Evolutionary conservation across 2,113 vertebrate genomes (phyloP).

Genomic region (Cynocephalus volans): DNA sequence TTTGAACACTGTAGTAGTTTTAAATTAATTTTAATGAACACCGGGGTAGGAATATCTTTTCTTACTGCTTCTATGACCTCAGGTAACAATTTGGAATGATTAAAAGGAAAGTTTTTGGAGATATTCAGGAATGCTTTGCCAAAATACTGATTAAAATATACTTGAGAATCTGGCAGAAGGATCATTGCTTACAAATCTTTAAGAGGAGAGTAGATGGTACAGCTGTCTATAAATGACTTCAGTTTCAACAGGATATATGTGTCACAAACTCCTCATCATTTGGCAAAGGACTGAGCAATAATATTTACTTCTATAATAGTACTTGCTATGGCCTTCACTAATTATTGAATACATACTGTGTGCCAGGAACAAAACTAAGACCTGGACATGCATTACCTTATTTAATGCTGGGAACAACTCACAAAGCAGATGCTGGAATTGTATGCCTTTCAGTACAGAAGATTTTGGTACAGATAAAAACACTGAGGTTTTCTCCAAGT

Average conservation of each 20-base stretch:
- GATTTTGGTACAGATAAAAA: not conserved
- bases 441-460: not conserved
- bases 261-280: not conserved
- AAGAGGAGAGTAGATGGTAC: not conserved
- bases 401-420: not conserved
- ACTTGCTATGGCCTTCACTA: not conserved
- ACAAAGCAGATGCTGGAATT: not conserved
- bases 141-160: constrained; percentile 22
- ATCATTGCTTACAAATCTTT: not conserved
- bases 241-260: not conserved
- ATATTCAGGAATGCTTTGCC: not conserved
- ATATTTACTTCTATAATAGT: not conserved
- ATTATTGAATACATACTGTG: not conserved
- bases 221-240: not conserved
- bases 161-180: not conserved
- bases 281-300: not conserved
- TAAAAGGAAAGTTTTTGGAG: not conserved
- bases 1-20: not conserved
- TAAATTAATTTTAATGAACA: not conserved
- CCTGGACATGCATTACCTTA: not conserved
- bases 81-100: not conserved
- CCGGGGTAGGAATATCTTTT: not conserved
- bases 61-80: constrained; percentile 14
- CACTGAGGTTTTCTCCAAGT: not conserved
- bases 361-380: not conserved